Base-by-base conservation (phyloP, 2,797 vertebrate genomes). In the Chanos chanos region DNA sequence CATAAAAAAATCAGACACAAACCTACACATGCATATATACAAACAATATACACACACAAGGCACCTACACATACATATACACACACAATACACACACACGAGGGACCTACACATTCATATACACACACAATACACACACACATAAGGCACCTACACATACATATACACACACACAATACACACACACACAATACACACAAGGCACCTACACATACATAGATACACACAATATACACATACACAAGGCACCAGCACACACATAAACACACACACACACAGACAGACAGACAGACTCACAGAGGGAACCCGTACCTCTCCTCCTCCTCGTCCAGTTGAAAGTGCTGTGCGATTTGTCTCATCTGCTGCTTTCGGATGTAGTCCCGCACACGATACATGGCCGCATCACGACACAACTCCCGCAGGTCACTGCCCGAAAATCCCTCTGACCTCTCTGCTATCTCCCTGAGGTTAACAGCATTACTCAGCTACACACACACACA, bases 331-430 rank as follows among this genome's bases (percentile, higher is more conserved):
- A 80, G 85, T 51, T 81, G 83, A 1, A 90, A 72, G 79, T 89
- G 86, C 58, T 79, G 82, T 7, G 80, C 83, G 1, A 92, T 89
- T 76, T 87, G 87, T 71, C 80, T 87, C 87, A 92, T 90, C 74
- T 92, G 89, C 72, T 90, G 89, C 74, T 89, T 90, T 66, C 86
- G 89, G 66, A 91, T 80, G 3, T 87, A 92, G 73, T 92, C 89
- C 7, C 90, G 68, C 40, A 92, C 86, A 1, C 88, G 78, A 67
- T 92, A 91, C 81, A 91, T 80, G 69, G 90, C 87, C 0, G 89
- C 90, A 0, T 92, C 90, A 0, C 91, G 84, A 63, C 91, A 92
- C 2, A 91, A 76, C 76, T 92, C 90, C 33, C 83, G 70, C 48
- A 92, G 85, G 79, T 92, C 91, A 1, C 90, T 91, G 74, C 89